Evolutionary conservation across 2,797 vertebrate genomes (phyloP).

Genomic region (Pelobates cultripes): DNA sequence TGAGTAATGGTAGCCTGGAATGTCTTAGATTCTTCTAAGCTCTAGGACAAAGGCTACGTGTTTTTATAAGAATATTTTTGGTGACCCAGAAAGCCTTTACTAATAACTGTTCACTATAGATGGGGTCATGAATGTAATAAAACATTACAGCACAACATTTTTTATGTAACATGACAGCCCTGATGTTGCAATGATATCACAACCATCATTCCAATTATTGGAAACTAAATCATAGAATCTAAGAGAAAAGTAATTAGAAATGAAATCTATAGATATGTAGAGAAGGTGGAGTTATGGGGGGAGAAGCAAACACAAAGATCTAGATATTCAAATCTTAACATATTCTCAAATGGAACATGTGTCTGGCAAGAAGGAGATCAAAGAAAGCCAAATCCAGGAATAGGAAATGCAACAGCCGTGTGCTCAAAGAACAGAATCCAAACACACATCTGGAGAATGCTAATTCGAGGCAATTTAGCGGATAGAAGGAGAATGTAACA

Average conservation of each 20-base stretch:
- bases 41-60: no score
- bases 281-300: neutral
- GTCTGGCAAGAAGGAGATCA: conserved; percentile 30
- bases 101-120: no score
- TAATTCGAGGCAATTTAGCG: conserved; percentile 52
- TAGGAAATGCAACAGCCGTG: conserved; percentile 2
- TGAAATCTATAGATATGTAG: neutral
- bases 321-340: conserved; percentile 12
- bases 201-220: neutral
- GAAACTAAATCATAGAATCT: neutral
- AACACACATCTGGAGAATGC: conserved; percentile 50
- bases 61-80: no score
- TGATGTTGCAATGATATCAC: no score
- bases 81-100: no score
- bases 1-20: no score
- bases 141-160: no score
- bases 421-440: conserved; percentile 16
- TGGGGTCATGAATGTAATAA: no score
- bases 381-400: conserved; percentile 13
- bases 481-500: conserved; percentile 49
- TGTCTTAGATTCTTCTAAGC: no score
- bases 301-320: neutral
- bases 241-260: neutral
- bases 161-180: no score
- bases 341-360: conserved; percentile 23